Evolutionary conservation across 2,113 vertebrate species (phyloP).

Genomic region (Fulica atra): DNA sequence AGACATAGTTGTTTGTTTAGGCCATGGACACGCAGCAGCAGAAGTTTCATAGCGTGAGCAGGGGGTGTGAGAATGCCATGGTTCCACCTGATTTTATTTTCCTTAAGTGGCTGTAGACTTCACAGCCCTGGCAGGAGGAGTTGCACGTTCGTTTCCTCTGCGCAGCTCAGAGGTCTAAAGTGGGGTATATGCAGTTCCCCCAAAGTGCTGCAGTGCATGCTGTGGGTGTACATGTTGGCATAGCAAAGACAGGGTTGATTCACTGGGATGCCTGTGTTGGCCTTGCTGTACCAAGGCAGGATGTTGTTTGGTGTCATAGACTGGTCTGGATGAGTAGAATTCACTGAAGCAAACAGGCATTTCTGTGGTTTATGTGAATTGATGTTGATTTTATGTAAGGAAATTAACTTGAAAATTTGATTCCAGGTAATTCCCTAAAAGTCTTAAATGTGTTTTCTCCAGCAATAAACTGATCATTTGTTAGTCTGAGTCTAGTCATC

Average conservation of each 20-base stretch:
- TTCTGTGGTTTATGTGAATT: not conserved
- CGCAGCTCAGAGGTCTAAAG: not conserved
- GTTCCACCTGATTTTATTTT: not conserved
- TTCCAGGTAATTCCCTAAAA: not conserved
- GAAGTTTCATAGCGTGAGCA: not conserved
- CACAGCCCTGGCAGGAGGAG: not conserved
- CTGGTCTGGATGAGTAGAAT: not conserved
- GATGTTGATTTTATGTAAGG: not conserved
- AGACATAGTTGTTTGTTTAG: not conserved
- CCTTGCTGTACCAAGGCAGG: not conserved
- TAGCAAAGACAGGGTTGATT: not conserved
- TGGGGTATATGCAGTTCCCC: not conserved
- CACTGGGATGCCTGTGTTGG: not conserved
- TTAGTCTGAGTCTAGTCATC: not conserved
- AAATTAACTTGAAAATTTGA: slow-evolving; percentile 18
- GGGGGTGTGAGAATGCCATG: rapidly evolving
- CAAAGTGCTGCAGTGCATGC: not conserved
- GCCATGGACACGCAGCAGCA: rapidly evolving
- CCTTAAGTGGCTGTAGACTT: not conserved
- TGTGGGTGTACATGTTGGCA: not conserved
- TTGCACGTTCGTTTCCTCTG: rapidly evolving
- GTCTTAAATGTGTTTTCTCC: not conserved
- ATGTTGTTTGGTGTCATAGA: not conserved
- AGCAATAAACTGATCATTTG: not conserved
- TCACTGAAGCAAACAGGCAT: not conserved